phyloP scores from a whole-genome alignment of 2,797 vertebrate species.

The Sphenodon punctatus region DNA sequence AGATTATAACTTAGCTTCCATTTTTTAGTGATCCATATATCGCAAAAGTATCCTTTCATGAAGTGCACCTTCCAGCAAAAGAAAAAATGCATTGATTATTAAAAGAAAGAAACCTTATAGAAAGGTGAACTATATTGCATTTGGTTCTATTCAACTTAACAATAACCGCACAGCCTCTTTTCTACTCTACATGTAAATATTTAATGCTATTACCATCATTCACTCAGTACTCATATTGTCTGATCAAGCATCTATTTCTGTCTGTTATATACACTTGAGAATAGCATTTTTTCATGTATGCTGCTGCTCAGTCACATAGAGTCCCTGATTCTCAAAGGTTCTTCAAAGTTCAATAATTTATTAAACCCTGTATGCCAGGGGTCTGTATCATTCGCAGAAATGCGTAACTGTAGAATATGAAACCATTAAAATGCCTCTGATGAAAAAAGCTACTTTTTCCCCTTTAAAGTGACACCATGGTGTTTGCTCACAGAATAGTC shows the following conservation, averaged over 20 bases:
- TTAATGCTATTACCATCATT: slow-evolving; percentile 76
- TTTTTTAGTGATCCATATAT: neutral
- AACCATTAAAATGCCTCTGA: slow-evolving; percentile 38
- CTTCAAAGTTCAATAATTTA: slow-evolving; percentile 77
- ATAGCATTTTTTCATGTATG: slow-evolving; percentile 72
- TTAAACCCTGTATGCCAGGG: slow-evolving; percentile 54
- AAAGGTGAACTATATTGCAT: slow-evolving; percentile 19
- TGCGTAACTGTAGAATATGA: slow-evolving; percentile 11
- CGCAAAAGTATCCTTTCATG: neutral
- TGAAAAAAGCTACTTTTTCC: slow-evolving; percentile 19
- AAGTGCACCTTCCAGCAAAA: slow-evolving; percentile 16
- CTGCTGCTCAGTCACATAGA: slow-evolving; percentile 72
- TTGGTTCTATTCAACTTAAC: slow-evolving; percentile 50
- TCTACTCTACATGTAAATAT: slow-evolving; percentile 74
- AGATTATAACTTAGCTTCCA: slow-evolving; percentile 7
- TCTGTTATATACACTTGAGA: slow-evolving; percentile 70
- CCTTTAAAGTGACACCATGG: slow-evolving; percentile 16
- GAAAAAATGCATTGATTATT: slow-evolving; percentile 34
- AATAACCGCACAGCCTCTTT: slow-evolving; percentile 50
- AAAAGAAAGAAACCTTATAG: slow-evolving; percentile 40
- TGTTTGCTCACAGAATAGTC: neutral
- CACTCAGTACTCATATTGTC: slow-evolving; percentile 71
- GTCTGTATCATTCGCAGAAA: slow-evolving; percentile 41
- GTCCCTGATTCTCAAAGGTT: slow-evolving; percentile 65
- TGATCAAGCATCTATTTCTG: slow-evolving; percentile 76